phyloP scores from a whole-genome alignment of 2,888 invertebrate genomes.

The Acanthoscelides obtectus region DNA sequence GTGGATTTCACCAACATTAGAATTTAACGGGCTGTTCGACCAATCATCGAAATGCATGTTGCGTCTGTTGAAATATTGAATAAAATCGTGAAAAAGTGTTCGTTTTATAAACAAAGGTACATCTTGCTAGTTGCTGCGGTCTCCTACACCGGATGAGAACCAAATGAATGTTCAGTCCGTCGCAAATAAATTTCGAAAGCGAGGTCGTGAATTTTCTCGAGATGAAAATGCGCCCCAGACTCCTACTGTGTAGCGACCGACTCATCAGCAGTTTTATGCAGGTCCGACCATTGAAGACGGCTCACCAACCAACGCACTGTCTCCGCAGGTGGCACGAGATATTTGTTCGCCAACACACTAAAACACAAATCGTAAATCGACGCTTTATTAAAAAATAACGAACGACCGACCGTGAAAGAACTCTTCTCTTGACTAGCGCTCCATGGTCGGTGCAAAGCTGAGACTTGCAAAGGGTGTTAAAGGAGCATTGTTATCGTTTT shows the following conservation, averaged over 20 bases:
- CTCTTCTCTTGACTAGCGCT: not conserved
- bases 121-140: too few species aligned
- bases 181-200: not conserved
- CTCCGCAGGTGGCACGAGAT: not conserved
- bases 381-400: constrained; percentile 38
- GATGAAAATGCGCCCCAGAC: not conserved
- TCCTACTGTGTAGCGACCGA: not conserved
- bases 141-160: too few species aligned
- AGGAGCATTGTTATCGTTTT: too few species aligned
- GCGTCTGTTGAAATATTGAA: too few species aligned
- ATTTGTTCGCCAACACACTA: not conserved
- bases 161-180: too few species aligned
- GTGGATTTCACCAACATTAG: too few species aligned
- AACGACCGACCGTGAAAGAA: constrained; percentile 23
- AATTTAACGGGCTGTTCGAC: too few species aligned
- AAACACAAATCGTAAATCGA: constrained; percentile 29
- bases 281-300: not conserved
- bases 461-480: too few species aligned
- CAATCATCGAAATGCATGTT: too few species aligned
- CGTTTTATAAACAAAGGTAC: too few species aligned
- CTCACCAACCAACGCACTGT: not conserved
- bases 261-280: not conserved
- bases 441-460: too few species aligned
- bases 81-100: too few species aligned
- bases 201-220: not conserved